phyloP scores from a whole-genome alignment of 2,113 vertebrate species.

The Montifringilla adamsi region DNA sequence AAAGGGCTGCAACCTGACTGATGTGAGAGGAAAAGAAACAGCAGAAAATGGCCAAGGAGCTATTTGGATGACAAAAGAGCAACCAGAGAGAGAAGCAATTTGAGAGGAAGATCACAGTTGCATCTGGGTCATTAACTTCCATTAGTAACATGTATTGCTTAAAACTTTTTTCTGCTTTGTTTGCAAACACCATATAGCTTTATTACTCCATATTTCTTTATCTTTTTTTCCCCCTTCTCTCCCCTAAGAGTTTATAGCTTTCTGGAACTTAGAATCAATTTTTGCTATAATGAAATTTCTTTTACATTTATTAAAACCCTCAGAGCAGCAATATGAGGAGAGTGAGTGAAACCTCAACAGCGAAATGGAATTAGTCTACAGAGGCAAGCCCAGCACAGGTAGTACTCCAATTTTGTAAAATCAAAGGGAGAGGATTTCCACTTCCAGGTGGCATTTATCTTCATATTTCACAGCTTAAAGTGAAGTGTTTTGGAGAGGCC shows the following conservation, averaged over 20 bases:
- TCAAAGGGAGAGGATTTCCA: not conserved
- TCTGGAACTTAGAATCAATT: not conserved
- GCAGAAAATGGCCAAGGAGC: rapidly evolving
- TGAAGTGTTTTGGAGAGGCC: not conserved
- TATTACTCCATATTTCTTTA: not conserved
- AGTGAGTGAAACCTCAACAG: not conserved
- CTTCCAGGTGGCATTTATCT: not conserved
- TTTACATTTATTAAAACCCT: not conserved
- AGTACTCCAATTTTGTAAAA: not conserved
- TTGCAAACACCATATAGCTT: not conserved
- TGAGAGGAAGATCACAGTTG: not conserved
- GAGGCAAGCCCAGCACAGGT: not conserved
- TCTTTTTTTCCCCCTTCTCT: not conserved
- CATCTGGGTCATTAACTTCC: not conserved
- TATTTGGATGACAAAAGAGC: not conserved
- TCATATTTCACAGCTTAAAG: not conserved
- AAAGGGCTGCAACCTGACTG: not conserved
- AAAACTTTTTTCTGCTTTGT: not conserved
- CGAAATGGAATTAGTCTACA: not conserved
- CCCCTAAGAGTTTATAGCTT: not conserved
- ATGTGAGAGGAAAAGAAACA: not conserved
- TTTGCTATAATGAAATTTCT: not conserved
- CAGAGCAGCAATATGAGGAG: not conserved
- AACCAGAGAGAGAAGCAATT: not conserved
- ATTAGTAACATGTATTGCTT: not conserved